phyloP scores from a whole-genome alignment of 1,140 invertebrate species.

The Ceratina australensis region DNA sequence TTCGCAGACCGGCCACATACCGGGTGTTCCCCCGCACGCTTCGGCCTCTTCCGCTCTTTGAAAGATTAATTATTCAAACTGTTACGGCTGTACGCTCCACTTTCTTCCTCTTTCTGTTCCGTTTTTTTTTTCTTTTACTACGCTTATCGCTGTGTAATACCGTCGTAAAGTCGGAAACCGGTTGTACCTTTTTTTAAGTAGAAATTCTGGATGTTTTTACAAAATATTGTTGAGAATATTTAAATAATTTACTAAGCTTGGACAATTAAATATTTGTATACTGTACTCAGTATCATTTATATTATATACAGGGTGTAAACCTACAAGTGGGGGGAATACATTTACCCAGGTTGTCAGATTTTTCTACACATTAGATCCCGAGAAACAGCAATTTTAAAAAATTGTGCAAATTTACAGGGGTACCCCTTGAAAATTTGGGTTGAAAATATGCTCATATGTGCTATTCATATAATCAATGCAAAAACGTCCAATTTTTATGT shows the following conservation, averaged over 20 bases:
- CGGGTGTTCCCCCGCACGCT: conserved; percentile 57
- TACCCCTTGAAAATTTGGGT: too few relatives aligned
- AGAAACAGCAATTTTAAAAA: too few relatives aligned
- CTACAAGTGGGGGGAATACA: too few relatives aligned
- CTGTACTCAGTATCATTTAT: too few relatives aligned
- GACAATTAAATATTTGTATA: too few relatives aligned
- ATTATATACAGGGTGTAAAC: too few relatives aligned
- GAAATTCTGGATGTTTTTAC: not conserved
- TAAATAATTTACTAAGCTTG: not conserved
- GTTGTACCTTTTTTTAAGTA: not conserved
- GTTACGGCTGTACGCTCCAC: conserved; percentile 18
- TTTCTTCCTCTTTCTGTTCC: not conserved
- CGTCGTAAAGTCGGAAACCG: not conserved
- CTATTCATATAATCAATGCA: too few relatives aligned
- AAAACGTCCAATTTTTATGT: too few relatives aligned
- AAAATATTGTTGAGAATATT: not conserved
- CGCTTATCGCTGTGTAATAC: not conserved
- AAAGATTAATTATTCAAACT: conserved; percentile 73
- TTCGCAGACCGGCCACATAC: conserved; percentile 72
- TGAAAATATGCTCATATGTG: too few relatives aligned
- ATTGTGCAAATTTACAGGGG: too few relatives aligned
- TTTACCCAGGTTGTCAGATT: too few relatives aligned
- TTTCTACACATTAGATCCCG: too few relatives aligned
- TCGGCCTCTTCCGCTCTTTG: conserved; percentile 24
- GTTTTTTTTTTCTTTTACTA: not conserved